These are phyloP conservation scores for Polymixis lichenea DNA, from an alignment of 2,888 invertebrate species.

Conservation along the genomic window DNA sequence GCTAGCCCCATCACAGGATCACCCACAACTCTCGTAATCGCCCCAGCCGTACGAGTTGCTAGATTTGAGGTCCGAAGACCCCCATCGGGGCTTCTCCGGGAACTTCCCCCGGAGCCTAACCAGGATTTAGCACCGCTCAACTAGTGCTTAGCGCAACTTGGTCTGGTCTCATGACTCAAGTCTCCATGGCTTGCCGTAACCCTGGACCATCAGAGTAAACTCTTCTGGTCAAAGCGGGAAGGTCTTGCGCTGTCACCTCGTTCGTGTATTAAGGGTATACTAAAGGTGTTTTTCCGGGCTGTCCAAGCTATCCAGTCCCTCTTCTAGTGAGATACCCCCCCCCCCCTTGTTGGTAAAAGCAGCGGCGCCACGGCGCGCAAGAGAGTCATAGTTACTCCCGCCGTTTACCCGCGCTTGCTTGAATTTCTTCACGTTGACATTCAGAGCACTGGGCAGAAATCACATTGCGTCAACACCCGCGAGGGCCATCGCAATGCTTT, in stretches of 20 bases:
- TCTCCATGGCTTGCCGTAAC: not conserved
- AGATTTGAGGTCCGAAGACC: not conserved
- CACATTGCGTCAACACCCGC: too few species aligned
- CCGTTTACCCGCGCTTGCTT: too few species aligned
- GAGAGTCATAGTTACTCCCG: too few species aligned
- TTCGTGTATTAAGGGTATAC: not conserved
- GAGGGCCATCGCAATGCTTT: too few species aligned
- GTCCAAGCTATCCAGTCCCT: too few species aligned
- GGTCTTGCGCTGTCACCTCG: too few species aligned
- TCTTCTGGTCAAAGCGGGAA: not conserved
- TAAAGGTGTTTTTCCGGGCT: not conserved
- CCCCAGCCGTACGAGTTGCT: not conserved
- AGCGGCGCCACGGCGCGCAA: not conserved
- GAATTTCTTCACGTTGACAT: too few species aligned
- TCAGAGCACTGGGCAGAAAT: too few species aligned
- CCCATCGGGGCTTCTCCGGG: constrained; percentile 1
- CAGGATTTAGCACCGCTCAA: not conserved
- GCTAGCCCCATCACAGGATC: constrained; percentile 12
- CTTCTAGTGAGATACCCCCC: too few species aligned
- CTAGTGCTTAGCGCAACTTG: not conserved
- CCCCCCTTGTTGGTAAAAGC: not conserved
- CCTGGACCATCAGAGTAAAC: not conserved
- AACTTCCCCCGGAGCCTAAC: not conserved
- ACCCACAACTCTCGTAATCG: constrained; percentile 8
- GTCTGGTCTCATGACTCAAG: not conserved